phyloP scores from a whole-genome alignment of 2,113 vertebrate genomes.

The Leucoraja erinaceus region DNA sequence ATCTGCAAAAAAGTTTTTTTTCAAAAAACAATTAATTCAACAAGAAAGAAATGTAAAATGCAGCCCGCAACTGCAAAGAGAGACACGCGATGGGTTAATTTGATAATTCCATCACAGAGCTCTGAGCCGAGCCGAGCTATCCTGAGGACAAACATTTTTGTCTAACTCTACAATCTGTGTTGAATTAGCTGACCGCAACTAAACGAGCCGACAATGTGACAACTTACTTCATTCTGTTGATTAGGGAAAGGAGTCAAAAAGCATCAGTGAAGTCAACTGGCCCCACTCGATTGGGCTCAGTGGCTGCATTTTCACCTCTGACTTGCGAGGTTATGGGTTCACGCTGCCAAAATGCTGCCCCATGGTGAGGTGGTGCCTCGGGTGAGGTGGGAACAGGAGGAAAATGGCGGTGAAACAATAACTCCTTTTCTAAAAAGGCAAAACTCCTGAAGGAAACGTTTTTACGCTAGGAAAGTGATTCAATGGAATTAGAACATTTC shows the following conservation, averaged over 20 bases:
- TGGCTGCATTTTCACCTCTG: not conserved
- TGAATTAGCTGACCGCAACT: not conserved
- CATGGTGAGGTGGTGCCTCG: not conserved
- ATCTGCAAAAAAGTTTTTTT: slow-evolving; percentile 52
- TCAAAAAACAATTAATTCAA: not conserved
- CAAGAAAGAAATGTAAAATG: not conserved
- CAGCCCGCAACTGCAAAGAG: not conserved
- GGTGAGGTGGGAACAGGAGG: not conserved
- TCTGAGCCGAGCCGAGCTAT: not conserved
- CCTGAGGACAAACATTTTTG: not conserved
- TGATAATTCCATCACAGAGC: not conserved
- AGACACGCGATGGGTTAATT: not conserved
- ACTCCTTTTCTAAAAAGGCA: not conserved
- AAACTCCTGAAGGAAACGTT: not conserved
- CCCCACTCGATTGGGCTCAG: not conserved
- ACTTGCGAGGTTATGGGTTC: not conserved
- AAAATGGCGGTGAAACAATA: not conserved
- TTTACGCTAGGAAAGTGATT: not conserved
- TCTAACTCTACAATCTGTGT: not conserved
- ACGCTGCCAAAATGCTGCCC: not conserved
- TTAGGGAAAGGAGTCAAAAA: not conserved
- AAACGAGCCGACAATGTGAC: not conserved
- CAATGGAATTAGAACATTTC: not conserved
- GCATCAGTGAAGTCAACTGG: not conserved
- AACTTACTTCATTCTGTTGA: not conserved